Evolutionary conservation across 2,888 invertebrate species (phyloP).

Genomic region (Calliopum simillimum): DNA sequence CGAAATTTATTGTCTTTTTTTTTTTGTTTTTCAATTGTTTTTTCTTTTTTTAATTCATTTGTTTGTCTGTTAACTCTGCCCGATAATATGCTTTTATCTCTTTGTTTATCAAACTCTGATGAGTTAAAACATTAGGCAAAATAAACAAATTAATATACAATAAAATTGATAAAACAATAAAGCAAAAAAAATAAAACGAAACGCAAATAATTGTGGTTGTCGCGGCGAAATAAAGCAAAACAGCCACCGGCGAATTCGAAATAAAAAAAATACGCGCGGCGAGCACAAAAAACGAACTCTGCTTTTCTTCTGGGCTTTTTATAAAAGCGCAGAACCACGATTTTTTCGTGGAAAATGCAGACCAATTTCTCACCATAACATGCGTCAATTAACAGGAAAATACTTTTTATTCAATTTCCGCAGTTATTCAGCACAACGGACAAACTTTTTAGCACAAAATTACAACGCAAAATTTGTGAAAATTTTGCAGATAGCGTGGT

Average conservation of each 20-base stretch:
- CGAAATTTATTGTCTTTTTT: constrained; percentile 23
- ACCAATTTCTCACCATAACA: not conserved
- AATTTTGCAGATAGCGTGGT: constrained; percentile 63
- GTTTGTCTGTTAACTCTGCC: too few species aligned
- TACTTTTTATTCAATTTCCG: not conserved
- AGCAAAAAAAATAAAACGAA: too few species aligned
- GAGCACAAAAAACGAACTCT: constrained; percentile 23
- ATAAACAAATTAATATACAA: constrained; percentile 41
- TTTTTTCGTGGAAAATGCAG: not conserved
- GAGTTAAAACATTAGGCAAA: constrained; percentile 42
- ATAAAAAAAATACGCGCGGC: constrained; percentile 52
- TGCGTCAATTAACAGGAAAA: not conserved
- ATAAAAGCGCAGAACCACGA: constrained; percentile 8
- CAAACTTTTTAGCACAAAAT: not conserved
- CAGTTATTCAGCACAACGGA: not conserved
- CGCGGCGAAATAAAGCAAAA: constrained; percentile 1
- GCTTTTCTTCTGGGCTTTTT: not conserved
- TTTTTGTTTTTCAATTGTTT: too few species aligned
- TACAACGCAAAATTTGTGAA: constrained; percentile 43
- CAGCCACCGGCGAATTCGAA: constrained; percentile 52
- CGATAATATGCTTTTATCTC: too few species aligned
- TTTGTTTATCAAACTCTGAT: too few species aligned
- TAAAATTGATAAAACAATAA: too few species aligned
- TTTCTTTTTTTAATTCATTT: constrained; percentile 26
- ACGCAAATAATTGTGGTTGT: too few species aligned